Evolutionary conservation across 2,888 invertebrate species (phyloP), one percentile per base, ranked within the genome.

Genomic region (Ormyrus labotus): DNA sequence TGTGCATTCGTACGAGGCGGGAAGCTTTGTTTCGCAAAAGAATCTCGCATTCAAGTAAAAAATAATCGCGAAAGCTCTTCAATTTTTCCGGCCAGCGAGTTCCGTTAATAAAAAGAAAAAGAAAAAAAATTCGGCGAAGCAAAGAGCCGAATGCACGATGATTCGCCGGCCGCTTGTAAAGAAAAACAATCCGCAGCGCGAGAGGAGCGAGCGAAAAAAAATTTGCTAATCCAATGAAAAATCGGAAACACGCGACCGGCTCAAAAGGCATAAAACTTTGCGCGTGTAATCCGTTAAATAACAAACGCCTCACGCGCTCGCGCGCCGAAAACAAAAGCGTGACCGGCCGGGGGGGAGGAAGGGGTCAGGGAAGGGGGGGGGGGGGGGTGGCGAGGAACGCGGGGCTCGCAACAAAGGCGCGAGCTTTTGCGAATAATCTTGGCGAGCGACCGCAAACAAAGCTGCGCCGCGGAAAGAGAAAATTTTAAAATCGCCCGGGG

Each of bases 201-300:
- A 13, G 19, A 19, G 19, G 19, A 19, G 19, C 2, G 63, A 19
- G 11, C 5, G 6, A 64, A 64, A 77, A 75, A 69, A 61, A 61
- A 6, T 13, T 34, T 70, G 63, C 55, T 77, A 70, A 70, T 77
- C 51, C 57, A 9, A 47, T 19, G 13, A 3, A 57, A 34, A 55
- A 63, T 76, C 60, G 69, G 55, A 63, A 69, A 69, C 55, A 63
- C 55, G 63, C 8, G 68, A 34, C 34, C 68, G 1, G 50, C 11
- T 19, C 11, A 63, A 13, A 9, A 34, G 60, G 11, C 70, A 63
- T 65, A 70, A 77, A 77, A 77, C 13, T 68, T 34, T n/a, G 58
- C 47, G 55, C 51, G 50, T 51, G 70, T 69, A 77, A 77, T 77
- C 64, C 70, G 70, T 71, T 70, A 77, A 77, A 77, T 77, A 77